These are phyloP conservation scores for Oxycera nigricornis DNA, from an alignment of 2,888 invertebrate genomes.

Conservation along the genomic window DNA sequence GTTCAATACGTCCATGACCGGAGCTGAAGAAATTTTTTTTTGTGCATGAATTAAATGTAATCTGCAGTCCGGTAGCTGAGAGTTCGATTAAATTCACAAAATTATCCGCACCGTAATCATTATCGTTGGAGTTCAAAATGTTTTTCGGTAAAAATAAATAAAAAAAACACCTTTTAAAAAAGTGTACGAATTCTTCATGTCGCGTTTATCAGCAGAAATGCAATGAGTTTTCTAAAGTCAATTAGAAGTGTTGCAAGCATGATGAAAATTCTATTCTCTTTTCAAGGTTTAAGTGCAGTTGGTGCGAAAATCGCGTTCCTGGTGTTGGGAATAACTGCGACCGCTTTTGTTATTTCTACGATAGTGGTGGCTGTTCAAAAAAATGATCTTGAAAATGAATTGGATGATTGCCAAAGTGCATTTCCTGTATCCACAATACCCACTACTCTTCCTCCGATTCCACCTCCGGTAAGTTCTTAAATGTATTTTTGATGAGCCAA, in stretches of 20 bases:
- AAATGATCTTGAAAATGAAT: slow-evolving; percentile 52
- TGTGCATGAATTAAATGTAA: too few species aligned
- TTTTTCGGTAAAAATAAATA: background rate
- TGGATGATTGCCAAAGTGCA: slow-evolving; percentile 54
- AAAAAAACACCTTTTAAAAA: too few species aligned
- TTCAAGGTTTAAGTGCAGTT: slow-evolving; percentile 38
- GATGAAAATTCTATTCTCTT: background rate
- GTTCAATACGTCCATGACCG: background rate
- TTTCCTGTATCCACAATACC: slow-evolving; percentile 14
- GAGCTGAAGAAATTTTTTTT: too few species aligned
- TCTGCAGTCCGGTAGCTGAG: background rate
- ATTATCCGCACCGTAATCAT: background rate
- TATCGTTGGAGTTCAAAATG: slow-evolving; percentile 10
- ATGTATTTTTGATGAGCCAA: background rate
- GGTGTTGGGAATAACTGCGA: slow-evolving; percentile 51
- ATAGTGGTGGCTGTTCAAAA: slow-evolving; percentile 64
- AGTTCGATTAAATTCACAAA: background rate
- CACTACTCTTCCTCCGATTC: slow-evolving; percentile 40
- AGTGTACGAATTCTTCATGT: too few species aligned
- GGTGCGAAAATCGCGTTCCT: slow-evolving; percentile 45
- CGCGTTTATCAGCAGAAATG: too few species aligned
- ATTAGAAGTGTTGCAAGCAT: too few species aligned
- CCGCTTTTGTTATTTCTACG: slow-evolving; percentile 65
- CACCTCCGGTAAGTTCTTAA: background rate
- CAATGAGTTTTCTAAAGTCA: too few species aligned